phyloP scores from a whole-genome alignment of 2,888 invertebrate genomes.

The Lissonota sp. region DNA sequence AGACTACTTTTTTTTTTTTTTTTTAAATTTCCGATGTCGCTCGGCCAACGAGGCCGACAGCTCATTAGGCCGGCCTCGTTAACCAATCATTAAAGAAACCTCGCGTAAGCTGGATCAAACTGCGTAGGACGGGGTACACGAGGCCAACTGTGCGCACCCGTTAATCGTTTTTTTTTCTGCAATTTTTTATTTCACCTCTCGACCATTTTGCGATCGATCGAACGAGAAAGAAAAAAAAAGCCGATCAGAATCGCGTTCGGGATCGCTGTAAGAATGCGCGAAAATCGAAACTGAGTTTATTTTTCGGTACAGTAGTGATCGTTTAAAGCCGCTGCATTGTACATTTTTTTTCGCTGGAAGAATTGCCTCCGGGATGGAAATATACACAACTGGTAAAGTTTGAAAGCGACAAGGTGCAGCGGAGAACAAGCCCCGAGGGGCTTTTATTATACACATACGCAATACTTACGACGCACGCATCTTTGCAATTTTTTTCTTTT shows the following conservation, averaged over 20 bases:
- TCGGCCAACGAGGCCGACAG: slow-evolving; percentile 31
- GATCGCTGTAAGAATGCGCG: too few species aligned
- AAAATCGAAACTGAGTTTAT: too few species aligned
- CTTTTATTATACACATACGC: neutral
- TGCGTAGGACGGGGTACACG: slow-evolving; percentile 34
- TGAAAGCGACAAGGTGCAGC: slow-evolving; percentile 10
- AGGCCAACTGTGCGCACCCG: neutral
- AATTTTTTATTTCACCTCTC: neutral
- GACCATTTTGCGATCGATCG: slow-evolving; percentile 13
- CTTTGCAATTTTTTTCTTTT: neutral
- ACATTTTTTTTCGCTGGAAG: too few species aligned
- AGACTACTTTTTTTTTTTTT: neutral
- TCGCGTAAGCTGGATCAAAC: slow-evolving; percentile 53
- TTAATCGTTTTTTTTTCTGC: slow-evolving; percentile 3
- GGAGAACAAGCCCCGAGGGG: slow-evolving; percentile 31
- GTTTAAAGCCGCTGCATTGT: too few species aligned
- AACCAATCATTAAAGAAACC: slow-evolving; percentile 50
- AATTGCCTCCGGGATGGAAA: too few species aligned
- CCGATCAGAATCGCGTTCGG: slow-evolving; percentile 12
- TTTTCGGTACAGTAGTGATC: too few species aligned
- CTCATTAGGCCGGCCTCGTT: slow-evolving; percentile 58
- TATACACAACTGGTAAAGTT: too few species aligned
- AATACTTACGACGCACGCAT: slow-evolving; percentile 44
- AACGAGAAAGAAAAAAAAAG: neutral
- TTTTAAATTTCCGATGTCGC: neutral